These are phyloP conservation scores for Crotophaga sulcirostris DNA, from an alignment of 2,113 vertebrate species.

Conservation along the genomic window DNA sequence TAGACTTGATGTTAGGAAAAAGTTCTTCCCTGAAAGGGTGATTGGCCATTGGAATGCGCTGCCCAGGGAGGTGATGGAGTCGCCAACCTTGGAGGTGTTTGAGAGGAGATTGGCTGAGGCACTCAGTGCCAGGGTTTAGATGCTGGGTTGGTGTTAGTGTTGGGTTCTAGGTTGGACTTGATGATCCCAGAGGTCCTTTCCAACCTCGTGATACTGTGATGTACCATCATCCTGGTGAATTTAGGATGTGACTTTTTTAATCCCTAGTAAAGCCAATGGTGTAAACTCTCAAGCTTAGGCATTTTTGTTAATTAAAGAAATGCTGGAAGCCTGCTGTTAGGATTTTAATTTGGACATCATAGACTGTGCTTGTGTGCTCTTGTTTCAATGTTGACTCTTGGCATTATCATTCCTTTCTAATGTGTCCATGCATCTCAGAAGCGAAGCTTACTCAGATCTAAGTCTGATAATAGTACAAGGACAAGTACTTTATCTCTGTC, in stretches of 20 bases:
- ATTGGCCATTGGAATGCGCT: no score
- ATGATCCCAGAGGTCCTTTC: no score
- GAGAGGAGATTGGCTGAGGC: no score
- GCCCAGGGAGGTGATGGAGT: no score
- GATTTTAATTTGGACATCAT: neutral
- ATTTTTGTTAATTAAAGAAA: neutral
- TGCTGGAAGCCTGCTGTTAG: neutral
- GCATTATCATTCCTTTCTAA: neutral
- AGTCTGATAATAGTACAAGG: neutral
- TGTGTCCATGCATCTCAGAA: neutral
- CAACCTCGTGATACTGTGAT: no score
- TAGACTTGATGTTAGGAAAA: no score
- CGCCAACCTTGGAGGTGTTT: no score
- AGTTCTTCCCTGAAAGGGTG: no score
- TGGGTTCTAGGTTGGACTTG: no score
- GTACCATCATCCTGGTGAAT: rapidly evolving
- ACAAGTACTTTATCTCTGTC: neutral
- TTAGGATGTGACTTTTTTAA: no score
- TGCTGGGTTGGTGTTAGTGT: no score
- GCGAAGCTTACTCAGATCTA: neutral
- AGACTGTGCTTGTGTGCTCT: neutral
- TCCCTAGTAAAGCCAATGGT: neutral
- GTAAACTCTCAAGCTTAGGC: neutral
- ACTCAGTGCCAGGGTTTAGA: no score
- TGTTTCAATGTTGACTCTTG: neutral